Percentiles rank a stretch among this genome's conserved stretches.
phyloP scores from a whole-genome alignment of 2,797 vertebrate species.

The Rhabdomys pumilio region DNA sequence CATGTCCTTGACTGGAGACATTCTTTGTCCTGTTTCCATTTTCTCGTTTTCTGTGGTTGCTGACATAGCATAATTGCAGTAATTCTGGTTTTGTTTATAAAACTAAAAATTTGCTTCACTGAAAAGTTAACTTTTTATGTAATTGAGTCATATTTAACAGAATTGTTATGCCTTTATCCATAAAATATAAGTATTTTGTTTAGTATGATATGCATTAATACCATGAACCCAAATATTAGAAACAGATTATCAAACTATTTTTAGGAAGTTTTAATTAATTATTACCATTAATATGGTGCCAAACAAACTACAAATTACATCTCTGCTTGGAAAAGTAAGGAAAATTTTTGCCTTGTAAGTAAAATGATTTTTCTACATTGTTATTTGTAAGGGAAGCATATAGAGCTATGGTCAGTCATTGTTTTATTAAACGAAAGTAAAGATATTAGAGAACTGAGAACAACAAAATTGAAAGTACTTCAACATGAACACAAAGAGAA shows the following conservation, averaged over 20 bases:
- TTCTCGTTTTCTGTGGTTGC: slow-evolving; percentile 47
- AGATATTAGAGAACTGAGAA: background rate
- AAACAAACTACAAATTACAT: background rate
- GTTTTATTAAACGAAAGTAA: background rate
- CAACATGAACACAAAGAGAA: background rate
- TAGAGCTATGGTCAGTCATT: background rate
- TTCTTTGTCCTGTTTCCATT: slow-evolving; percentile 15
- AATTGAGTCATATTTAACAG: slow-evolving; percentile 31
- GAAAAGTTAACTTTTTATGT: slow-evolving; percentile 47
- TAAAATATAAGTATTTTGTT: background rate
- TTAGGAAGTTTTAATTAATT: background rate
- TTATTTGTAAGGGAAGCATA: background rate
- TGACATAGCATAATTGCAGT: slow-evolving; percentile 70
- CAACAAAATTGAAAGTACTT: slow-evolving; percentile 20
- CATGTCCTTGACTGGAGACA: background rate
- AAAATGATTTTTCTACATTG: background rate
- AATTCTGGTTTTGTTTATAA: slow-evolving; percentile 59
- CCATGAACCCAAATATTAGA: background rate
- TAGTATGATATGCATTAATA: background rate
- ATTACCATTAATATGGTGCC: background rate
- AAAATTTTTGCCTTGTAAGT: background rate
- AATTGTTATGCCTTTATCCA: slow-evolving; percentile 16
- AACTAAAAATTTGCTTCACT: slow-evolving; percentile 66
- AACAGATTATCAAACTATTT: background rate
- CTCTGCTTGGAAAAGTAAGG: background rate